Evolutionary conservation across 2,113 vertebrate species (phyloP).

Genomic region (Sylvia atricapilla): DNA sequence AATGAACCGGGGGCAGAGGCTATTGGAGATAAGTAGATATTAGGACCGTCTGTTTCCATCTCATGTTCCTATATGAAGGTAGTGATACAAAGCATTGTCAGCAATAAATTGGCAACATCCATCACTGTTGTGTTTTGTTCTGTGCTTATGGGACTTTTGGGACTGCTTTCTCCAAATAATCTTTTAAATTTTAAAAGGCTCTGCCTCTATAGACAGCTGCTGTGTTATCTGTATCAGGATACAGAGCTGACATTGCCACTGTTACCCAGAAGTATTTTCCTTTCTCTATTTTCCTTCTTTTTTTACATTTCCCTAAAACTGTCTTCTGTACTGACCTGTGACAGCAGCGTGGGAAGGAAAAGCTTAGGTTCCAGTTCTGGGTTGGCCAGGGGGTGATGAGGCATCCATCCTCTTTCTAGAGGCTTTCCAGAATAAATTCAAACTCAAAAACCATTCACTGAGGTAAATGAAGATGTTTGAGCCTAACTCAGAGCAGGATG

Average conservation of each 20-base stretch:
- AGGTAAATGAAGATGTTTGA: not conserved
- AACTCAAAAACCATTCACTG: not conserved
- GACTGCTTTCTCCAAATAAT: not conserved
- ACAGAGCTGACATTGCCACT: not conserved
- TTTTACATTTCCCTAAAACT: not conserved
- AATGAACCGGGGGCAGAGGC: not conserved
- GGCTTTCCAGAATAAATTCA: not conserved
- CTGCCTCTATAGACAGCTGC: not conserved
- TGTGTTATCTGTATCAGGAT: not conserved
- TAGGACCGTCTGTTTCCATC: not conserved
- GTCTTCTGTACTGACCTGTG: not conserved
- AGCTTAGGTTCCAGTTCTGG: not conserved
- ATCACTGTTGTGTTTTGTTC: not conserved
- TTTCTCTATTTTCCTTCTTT: not conserved
- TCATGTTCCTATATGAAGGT: not conserved
- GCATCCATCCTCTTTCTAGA: not conserved
- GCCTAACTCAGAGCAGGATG: not conserved
- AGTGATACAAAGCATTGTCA: not conserved
- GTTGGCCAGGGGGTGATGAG: not conserved
- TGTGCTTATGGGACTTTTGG: not conserved
- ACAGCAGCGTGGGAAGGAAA: not conserved
- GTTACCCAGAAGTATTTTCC: not conserved
- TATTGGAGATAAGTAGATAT: not conserved
- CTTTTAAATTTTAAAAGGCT: not conserved
- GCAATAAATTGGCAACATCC: not conserved